Evolutionary conservation across 1,140 invertebrate species (phyloP).

Genomic region (Xylocopa sonorina): DNA sequence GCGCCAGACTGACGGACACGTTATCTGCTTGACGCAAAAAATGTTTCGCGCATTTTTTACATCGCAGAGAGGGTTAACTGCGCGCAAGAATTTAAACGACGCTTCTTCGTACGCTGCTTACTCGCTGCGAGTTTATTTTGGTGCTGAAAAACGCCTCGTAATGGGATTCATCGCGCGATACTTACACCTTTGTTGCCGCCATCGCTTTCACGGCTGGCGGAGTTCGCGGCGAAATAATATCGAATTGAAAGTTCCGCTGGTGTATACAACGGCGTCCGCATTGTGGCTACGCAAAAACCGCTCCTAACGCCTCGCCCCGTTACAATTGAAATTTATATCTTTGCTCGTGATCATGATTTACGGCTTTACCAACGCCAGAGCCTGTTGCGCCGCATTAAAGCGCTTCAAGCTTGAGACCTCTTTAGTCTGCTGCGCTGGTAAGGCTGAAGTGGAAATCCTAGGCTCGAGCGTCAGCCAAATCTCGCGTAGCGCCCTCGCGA

Average conservation of each 20-base stretch:
- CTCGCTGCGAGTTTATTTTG: constrained; percentile 14
- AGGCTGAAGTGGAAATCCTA: background rate
- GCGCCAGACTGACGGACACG: too few relatives aligned
- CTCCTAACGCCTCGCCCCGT: background rate
- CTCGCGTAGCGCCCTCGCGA: too few relatives aligned
- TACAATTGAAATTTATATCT: constrained; percentile 2
- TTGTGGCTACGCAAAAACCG: background rate
- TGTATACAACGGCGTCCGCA: too few relatives aligned
- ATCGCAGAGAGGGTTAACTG: too few relatives aligned
- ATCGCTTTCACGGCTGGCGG: background rate
- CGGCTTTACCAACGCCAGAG: background rate
- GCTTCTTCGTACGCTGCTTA: background rate
- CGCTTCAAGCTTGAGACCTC: background rate
- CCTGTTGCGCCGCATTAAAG: constrained; percentile 7
- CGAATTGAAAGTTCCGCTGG: background rate
- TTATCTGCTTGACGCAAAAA: too few relatives aligned
- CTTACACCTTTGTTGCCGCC: background rate
- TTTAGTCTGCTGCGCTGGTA: background rate
- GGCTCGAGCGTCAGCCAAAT: too few relatives aligned
- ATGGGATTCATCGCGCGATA: constrained; percentile 2
- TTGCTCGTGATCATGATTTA: constrained; percentile 53
- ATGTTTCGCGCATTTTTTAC: too few relatives aligned
- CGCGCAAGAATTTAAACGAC: too few relatives aligned
- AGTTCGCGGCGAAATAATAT: background rate
- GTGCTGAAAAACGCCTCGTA: background rate